phyloP scores from a whole-genome alignment of 2,888 invertebrate species.

The Volucella inanis region DNA sequence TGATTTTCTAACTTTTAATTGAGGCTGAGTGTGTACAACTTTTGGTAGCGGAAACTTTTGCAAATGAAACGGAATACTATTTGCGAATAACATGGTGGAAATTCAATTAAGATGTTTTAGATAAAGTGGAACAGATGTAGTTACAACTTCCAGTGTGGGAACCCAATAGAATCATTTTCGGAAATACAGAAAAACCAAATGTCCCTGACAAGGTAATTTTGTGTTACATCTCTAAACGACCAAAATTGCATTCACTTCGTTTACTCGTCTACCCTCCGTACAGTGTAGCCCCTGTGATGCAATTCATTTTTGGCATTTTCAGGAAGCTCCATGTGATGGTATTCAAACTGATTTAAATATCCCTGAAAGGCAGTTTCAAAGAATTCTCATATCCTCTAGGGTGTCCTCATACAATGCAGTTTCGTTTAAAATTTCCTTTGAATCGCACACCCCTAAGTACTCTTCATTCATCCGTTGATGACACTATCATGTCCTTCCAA shows the following conservation, averaged over 20 bases:
- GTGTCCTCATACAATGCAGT: slow-evolving; percentile 12
- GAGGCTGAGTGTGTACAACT: no score
- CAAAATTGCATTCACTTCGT: background rate
- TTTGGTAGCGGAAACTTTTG: background rate
- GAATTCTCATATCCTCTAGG: background rate
- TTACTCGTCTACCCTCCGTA: background rate
- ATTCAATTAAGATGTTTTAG: slow-evolving; percentile 51
- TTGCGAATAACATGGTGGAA: slow-evolving; percentile 8
- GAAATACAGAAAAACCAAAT: background rate
- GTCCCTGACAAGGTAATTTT: background rate
- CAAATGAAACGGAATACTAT: background rate
- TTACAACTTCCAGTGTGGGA: background rate
- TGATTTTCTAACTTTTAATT: no score
- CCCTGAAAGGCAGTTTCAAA: background rate
- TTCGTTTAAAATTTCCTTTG: slow-evolving; percentile 23
- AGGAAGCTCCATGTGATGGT: background rate
- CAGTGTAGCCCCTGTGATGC: background rate
- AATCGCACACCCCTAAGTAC: slow-evolving; percentile 17
- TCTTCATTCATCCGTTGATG: slow-evolving; percentile 33
- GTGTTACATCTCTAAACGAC: background rate
- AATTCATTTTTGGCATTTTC: background rate
- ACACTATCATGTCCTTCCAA: slow-evolving; percentile 40
- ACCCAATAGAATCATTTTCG: background rate
- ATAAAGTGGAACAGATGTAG: slow-evolving; percentile 3
- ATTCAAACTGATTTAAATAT: slow-evolving; percentile 1